Base-by-base conservation (phyloP, 2,113 vertebrate genomes). In the Spermophilus dauricus region DNA sequence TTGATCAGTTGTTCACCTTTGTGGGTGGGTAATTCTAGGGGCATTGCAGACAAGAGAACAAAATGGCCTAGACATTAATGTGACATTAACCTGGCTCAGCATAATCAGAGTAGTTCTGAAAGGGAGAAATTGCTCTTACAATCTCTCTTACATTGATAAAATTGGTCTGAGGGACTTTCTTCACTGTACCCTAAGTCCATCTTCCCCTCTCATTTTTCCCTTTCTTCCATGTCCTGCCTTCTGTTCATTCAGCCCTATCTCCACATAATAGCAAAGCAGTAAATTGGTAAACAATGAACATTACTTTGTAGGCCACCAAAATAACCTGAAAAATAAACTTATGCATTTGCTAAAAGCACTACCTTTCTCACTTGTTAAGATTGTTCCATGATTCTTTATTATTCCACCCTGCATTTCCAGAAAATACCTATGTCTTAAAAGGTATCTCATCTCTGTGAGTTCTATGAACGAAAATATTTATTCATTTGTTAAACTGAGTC, bases 111-210 rank as follows among this genome's bases (percentile, higher is more conserved):
- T 37, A 51, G 14, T 61, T 97, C 48, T 82, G 51, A 95, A 96
- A 96, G 70, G 75, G 58, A 39, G 12, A 97, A 92, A 89, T 76
- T 83, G 85, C 80, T 96, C 90, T 86, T 63, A 81, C 42, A 87
- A 92, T 16, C 48, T 32, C 45, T 96, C 81, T 92, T 83, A 45
- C 56, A 76, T 22, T 73, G 32, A 96, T n/a, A 87, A 90, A 92
- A 93, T 56, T 65, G 53, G 30, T 61, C 92, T 67, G 37, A 30
- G 26, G 9, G 34, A 53, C 53, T 90, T 65, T 17, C 48, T 93
- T 96, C 76, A 51, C 58, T 90, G 75, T 30, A 13, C 58, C 69
- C n/a, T 86, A 16, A 86, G 53, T 3, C 89, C 37, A 16, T 73
- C 72, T 72, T 34, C 37, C 42, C 56, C 37, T 77, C 75, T 78